Percentiles rank a stretch among this genome's conserved stretches.
phyloP scores from a whole-genome alignment of 2,797 vertebrate species.

The Urosaurus nigricauda region DNA sequence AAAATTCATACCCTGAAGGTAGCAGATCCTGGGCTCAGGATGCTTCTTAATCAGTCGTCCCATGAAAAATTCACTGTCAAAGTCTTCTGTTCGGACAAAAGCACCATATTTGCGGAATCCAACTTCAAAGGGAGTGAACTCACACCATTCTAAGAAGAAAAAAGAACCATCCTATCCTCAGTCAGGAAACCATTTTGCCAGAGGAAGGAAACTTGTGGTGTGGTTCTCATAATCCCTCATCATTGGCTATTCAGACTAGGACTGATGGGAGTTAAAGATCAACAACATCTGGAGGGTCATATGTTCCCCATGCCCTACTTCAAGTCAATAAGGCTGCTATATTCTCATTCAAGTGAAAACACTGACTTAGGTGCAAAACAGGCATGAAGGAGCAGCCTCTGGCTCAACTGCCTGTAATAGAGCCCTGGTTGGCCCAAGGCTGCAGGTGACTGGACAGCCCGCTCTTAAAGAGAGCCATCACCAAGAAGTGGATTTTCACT shows the following conservation, averaged over 20 bases:
- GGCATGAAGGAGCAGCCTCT: too few species aligned
- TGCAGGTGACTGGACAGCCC: too few species aligned
- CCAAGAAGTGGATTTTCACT: too few species aligned
- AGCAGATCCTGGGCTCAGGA: slow-evolving; percentile 82
- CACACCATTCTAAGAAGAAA: slow-evolving; percentile 81
- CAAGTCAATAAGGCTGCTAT: not conserved
- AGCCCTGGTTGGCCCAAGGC: too few species aligned
- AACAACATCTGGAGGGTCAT: not conserved
- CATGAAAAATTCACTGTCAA: slow-evolving; percentile 85
- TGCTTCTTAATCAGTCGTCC: slow-evolving; percentile 72
- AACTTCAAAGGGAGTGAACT: slow-evolving; percentile 83
- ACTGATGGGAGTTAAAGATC: not conserved
- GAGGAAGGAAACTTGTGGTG: not conserved
- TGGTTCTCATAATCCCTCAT: not conserved
- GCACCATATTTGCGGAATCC: slow-evolving; percentile 83
- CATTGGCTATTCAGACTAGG: not conserved
- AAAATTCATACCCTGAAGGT: slow-evolving; percentile 78
- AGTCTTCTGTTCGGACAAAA: slow-evolving; percentile 80
- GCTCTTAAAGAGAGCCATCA: too few species aligned
- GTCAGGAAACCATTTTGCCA: not conserved
- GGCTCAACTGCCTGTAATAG: too few species aligned
- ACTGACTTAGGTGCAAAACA: not conserved
- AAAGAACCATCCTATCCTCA: slow-evolving; percentile 5
- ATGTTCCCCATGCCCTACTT: not conserved
- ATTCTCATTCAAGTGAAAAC: not conserved